Base-by-base conservation (phyloP, 2,113 vertebrate genomes). In the Dolichotis patagonum region DNA sequence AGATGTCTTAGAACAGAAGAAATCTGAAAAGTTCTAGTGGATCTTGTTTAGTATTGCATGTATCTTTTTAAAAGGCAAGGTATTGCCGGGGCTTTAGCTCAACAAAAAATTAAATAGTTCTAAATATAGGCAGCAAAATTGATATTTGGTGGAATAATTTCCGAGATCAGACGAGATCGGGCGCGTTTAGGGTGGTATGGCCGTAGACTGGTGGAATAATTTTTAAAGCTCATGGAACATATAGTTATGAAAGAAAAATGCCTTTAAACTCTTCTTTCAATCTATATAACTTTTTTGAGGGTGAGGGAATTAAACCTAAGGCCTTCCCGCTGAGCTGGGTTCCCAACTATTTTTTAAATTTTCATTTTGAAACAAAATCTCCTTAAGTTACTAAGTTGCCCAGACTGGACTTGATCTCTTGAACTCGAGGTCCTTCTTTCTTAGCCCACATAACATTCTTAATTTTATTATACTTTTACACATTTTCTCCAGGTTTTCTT, bases 1-100 rank as follows among this genome's bases (percentile, higher is more conserved):
- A 93, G 93, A 91, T 81, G 35, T 38, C 17, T 71, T n/a, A 88
- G 85, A 98, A 88, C 77, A 95, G 96, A 98, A 95, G 97, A 94
- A 97, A 71, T 38, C 20, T 85, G 63, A 96, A 81, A 56, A 67
- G 60, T 14, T 92, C 58, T 94, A 30, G 65, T 96, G 91, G 12
- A 14, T 71, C 86, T 96, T 95, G 69, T 94, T 52, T 81, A 78
- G n/a, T 43, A 19, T 69, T 38, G 35, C n/a, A 81, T 2, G 1
- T 78, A 1, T 91, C 52, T 58, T 69, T 90, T 92, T 69, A 46
- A 95, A 97, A 24, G 73, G 24, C 10, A 96, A 83, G 32, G 62
- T 80, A 24, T 10, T 52, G 49, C 46, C 10, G 49, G 49, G 49
- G 49, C 6, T 52, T 52, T 52, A 52, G 49, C 9, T 52, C 49